phyloP scores from a whole-genome alignment of 2,888 invertebrate genomes.

The Elegia similella region DNA sequence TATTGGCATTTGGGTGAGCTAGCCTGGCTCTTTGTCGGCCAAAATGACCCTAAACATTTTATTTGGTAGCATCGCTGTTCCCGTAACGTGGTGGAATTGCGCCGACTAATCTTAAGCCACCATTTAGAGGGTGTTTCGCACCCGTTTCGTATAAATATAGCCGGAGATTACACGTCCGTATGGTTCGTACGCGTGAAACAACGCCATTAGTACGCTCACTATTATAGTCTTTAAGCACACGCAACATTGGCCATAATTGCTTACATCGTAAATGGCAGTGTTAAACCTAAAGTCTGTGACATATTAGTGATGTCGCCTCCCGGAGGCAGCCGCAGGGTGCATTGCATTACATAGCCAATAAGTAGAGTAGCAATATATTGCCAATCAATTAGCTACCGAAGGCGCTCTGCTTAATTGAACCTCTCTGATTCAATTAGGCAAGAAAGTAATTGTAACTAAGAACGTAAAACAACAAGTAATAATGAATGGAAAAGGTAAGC shows the following conservation, averaged over 20 bases:
- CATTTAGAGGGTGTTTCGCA: conserved; percentile 70
- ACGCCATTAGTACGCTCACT: conserved; percentile 23
- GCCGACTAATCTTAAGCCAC: conserved; percentile 74
- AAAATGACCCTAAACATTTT: conserved; percentile 81
- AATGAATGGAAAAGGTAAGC: conserved; percentile 38
- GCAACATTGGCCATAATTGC: conserved; percentile 24
- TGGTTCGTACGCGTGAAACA: conserved; percentile 41
- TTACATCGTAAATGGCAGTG: conserved; percentile 15
- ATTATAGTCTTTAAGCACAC: conserved; percentile 25
- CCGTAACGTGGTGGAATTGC: conserved; percentile 65
- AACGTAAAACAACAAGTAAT: conserved; percentile 37
- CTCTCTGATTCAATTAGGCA: conserved; percentile 61
- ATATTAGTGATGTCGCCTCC: conserved; percentile 5
- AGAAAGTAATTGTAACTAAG: conserved; percentile 40
- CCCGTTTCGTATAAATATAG: conserved; percentile 65
- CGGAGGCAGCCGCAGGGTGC: conserved; percentile 42
- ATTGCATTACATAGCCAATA: conserved; percentile 46
- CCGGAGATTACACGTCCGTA: conserved; percentile 56
- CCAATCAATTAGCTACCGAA: conserved; percentile 62
- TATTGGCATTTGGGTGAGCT: conserved; percentile 74
- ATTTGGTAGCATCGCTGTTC: conserved; percentile 75
- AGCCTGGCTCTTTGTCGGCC: conserved; percentile 70
- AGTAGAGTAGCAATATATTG: conserved; percentile 3
- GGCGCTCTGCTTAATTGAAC: conserved; percentile 67
- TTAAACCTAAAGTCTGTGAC: conserved; percentile 7